These are phyloP conservation scores for Diorhabda sublineata DNA, from an alignment of 1,140 invertebrate species.

Conservation along the genomic window DNA sequence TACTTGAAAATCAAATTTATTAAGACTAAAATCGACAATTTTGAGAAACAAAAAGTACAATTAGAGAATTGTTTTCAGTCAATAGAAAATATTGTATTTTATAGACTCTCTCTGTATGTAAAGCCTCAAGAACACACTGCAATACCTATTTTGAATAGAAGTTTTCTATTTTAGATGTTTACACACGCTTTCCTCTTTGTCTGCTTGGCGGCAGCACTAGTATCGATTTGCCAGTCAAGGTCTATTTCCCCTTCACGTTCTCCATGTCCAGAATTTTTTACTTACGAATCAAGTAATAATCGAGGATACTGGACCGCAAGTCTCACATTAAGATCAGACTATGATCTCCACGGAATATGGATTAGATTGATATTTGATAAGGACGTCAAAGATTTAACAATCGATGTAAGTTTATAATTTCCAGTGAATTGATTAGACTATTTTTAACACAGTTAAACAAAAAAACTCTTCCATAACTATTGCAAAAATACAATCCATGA, in stretches of 20 bases:
- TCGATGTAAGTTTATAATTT: constrained; percentile 25
- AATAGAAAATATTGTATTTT: too few relatives aligned
- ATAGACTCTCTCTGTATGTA: too few relatives aligned
- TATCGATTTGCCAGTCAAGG: constrained; percentile 5
- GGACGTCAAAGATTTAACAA: constrained; percentile 15
- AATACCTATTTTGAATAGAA: background rate
- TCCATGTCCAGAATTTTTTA: constrained; percentile 24
- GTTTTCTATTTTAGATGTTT: constrained; percentile 8
- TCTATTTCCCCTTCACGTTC: constrained; percentile 3
- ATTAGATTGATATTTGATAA: constrained; percentile 25
- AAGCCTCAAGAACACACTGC: too few relatives aligned
- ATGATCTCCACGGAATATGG: constrained; percentile 25
- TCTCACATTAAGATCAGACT: constrained; percentile 16
- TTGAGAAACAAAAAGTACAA: too few relatives aligned
- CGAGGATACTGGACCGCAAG: constrained; percentile 21
- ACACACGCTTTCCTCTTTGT: background rate
- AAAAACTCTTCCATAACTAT: background rate
- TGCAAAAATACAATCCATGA: too few relatives aligned
- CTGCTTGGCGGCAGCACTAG: constrained; percentile 11
- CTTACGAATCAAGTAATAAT: constrained; percentile 23
- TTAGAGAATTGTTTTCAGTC: too few relatives aligned
- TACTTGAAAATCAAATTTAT: too few relatives aligned
- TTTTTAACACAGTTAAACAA: background rate
- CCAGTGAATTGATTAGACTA: background rate
- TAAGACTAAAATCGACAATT: too few relatives aligned